A percentile compares a stretch with the other conserved stretches of the same genome.
phyloP scores from a whole-genome alignment of 2,888 invertebrate species.

The Leptopterna dolabrata region DNA sequence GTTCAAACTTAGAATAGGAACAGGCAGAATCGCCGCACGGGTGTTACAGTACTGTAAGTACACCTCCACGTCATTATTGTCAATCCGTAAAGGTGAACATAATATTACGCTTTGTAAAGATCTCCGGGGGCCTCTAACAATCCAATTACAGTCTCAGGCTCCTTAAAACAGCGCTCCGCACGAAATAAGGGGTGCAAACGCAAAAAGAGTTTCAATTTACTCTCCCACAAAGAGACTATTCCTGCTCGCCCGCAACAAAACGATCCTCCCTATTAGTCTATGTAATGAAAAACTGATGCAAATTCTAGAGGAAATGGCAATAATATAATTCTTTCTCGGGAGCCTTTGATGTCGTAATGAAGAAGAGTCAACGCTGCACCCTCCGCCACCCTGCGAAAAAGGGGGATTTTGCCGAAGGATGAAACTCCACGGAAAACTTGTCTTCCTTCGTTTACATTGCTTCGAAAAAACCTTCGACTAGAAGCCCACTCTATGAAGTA shows the following conservation, averaged over 20 bases:
- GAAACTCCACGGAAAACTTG: not conserved
- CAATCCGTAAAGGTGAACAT: too few species aligned
- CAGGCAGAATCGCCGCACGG: too few species aligned
- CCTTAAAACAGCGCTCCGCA: not conserved
- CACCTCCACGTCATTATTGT: too few species aligned
- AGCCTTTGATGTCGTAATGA: slow-evolving; percentile 23
- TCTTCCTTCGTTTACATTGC: not conserved
- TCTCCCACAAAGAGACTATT: not conserved
- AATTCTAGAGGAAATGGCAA: slow-evolving; percentile 5
- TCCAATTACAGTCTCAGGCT: not conserved
- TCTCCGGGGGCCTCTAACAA: not conserved
- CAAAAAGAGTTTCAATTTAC: not conserved
- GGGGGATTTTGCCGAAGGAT: not conserved
- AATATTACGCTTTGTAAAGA: too few species aligned
- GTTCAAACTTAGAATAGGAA: too few species aligned
- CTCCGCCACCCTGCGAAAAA: not conserved
- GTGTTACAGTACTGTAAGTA: too few species aligned
- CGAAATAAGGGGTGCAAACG: not conserved
- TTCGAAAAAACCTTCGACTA: not conserved
- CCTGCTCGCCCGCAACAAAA: not conserved
- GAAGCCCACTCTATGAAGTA: too few species aligned
- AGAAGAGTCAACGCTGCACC: not conserved
- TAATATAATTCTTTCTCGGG: slow-evolving; percentile 3
- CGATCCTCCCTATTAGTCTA: slow-evolving; percentile 21
- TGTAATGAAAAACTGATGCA: slow-evolving; percentile 23